phyloP scores from a whole-genome alignment of 2,113 vertebrate species.

The Cricetomys ansorgei region DNA sequence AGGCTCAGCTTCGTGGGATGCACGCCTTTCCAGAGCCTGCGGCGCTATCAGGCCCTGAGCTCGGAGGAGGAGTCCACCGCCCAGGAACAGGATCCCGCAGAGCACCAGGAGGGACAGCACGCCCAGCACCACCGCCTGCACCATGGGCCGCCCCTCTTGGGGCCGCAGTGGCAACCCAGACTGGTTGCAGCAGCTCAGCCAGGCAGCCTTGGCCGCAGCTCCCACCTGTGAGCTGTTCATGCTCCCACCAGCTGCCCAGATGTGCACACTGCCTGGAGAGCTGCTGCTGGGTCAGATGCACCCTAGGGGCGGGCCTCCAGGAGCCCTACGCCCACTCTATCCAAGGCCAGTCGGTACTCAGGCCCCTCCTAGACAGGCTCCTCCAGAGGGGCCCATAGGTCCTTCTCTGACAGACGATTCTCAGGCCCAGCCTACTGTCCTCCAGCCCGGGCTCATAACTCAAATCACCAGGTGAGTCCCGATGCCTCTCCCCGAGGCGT shows the following conservation, averaged over 20 bases:
- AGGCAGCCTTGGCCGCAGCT: neutral
- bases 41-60: slow-evolving; percentile 93
- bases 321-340: neutral
- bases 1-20: slow-evolving; percentile 89
- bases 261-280: neutral
- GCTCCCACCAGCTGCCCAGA: neutral
- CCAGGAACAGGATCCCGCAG: slow-evolving; percentile 94
- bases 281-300: neutral
- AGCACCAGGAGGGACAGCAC: slow-evolving; percentile 94
- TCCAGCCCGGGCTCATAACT: neutral
- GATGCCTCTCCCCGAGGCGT: neutral
- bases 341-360: neutral
- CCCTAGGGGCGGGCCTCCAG: slow-evolving; percentile 37
- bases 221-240: slow-evolving; percentile 56
- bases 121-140: slow-evolving; percentile 94
- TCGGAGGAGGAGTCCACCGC: slow-evolving; percentile 94
- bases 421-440: neutral
- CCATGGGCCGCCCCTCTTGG: slow-evolving; percentile 83
- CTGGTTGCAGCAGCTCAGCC: slow-evolving; percentile 78
- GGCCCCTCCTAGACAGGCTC: neutral
- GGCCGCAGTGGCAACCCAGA: slow-evolving; percentile 48
- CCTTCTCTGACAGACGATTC: neutral
- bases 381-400: neutral
- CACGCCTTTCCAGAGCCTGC: slow-evolving; percentile 87
- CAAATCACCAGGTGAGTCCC: neutral